phyloP scores from a whole-genome alignment of 2,113 vertebrate species.

The Crotalus horridus region DNA sequence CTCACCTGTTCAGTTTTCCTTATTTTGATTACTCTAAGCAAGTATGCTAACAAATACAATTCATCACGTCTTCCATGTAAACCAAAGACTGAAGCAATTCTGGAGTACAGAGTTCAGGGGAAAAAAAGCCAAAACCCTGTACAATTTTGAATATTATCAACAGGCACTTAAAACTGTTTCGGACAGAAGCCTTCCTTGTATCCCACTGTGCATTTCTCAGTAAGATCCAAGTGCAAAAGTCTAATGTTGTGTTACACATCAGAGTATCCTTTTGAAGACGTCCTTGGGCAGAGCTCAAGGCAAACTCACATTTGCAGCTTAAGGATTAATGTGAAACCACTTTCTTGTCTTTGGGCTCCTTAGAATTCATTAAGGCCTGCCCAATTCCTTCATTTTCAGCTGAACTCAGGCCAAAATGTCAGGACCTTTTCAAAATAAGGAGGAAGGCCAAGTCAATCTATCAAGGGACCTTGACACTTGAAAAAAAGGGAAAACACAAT shows the following conservation, averaged over 20 bases:
- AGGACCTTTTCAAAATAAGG: background rate
- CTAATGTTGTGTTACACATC: background rate
- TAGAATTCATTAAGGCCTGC: too few species aligned
- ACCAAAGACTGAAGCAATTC: background rate
- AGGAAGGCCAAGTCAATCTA: slow-evolving; percentile 1
- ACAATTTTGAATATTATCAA: background rate
- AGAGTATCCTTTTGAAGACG: background rate
- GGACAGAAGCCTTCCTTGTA: background rate
- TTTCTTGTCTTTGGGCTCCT: background rate
- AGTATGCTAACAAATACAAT: background rate
- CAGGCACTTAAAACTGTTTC: background rate
- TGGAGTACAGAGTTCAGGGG: background rate
- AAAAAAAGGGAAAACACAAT: slow-evolving; percentile 19
- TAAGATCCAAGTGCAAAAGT: background rate
- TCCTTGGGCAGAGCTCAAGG: background rate
- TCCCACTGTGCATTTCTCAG: background rate
- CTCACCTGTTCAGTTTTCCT: background rate
- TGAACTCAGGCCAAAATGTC: background rate
- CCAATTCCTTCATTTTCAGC: background rate
- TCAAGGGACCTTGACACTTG: slow-evolving; percentile 13
- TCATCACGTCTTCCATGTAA: background rate
- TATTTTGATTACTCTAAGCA: background rate
- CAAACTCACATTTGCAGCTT: background rate
- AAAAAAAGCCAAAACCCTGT: background rate
- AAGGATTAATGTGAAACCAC: background rate